phyloP scores from a whole-genome alignment of 1,140 invertebrate species.

The Monochamus saltuarius region DNA sequence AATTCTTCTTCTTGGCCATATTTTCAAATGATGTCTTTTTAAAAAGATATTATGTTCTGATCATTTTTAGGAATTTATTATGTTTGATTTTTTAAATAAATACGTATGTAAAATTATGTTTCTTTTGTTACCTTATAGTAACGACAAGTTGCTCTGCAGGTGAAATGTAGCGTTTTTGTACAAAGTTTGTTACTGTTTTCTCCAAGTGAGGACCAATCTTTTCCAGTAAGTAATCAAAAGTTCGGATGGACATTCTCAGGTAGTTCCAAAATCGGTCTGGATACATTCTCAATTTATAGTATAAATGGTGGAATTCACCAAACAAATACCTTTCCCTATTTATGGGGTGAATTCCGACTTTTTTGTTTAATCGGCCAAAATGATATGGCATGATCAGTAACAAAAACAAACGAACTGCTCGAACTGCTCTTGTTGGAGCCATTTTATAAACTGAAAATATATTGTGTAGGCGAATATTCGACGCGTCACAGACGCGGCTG shows the following conservation, averaged over 20 bases:
- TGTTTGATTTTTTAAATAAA: constrained; percentile 5
- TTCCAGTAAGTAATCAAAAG: constrained; percentile 7
- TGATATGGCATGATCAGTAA: not conserved
- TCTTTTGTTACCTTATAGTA: constrained; percentile 4
- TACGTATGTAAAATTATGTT: not conserved
- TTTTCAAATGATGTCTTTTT: constrained; percentile 5
- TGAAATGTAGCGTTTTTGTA: constrained; percentile 5
- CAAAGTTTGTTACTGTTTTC: constrained; percentile 8
- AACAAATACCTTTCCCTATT: constrained; percentile 3
- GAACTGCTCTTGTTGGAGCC: not conserved
- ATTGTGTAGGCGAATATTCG: not conserved
- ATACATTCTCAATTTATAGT: not conserved
- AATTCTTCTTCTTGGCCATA: not conserved
- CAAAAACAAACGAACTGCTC: constrained; percentile 6
- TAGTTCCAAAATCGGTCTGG: not conserved
- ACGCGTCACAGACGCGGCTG: not conserved
- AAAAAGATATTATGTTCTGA: constrained; percentile 1
- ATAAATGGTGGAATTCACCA: too few relatives aligned
- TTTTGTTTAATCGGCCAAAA: not conserved
- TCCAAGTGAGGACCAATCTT: constrained; percentile 5
- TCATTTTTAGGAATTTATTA: constrained; percentile 6
- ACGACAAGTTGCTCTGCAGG: not conserved
- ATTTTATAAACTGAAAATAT: constrained; percentile 1
- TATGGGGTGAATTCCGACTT: constrained; percentile 6
- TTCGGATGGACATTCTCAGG: constrained; percentile 5